These are phyloP conservation scores for Drosophila nannoptera DNA, from an alignment of 1,140 invertebrate genomes.

Conservation along the genomic window DNA sequence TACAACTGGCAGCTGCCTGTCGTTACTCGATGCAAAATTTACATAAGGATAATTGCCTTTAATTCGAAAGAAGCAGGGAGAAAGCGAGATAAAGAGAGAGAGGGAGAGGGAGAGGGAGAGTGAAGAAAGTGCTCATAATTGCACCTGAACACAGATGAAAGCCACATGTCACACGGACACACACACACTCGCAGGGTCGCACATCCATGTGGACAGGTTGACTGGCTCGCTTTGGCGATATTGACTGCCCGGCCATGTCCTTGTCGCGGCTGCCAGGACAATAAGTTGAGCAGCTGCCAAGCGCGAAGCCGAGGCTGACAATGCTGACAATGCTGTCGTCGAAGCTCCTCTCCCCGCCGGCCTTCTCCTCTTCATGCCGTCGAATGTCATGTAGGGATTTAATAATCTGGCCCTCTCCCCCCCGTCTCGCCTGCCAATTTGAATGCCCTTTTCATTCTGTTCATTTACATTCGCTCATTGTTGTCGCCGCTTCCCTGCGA, in stretches of 20 bases:
- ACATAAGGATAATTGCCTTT: conserved; percentile 65
- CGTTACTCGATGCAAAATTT: conserved; percentile 39
- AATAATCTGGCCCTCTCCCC: conserved; percentile 58
- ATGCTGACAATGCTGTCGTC: conserved; percentile 57
- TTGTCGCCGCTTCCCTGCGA: conserved; percentile 15
- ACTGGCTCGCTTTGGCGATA: conserved; percentile 29
- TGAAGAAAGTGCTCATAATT: conserved; percentile 55
- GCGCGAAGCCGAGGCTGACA: conserved; percentile 48
- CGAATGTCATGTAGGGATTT: conserved; percentile 68
- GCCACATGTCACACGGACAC: conserved; percentile 10
- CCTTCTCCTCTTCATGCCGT: conserved; percentile 14
- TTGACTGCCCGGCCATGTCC: conserved; percentile 37
- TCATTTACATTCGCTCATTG: conserved; percentile 64
- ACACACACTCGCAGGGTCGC: conserved; percentile 1
- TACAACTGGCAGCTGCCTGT: conserved; percentile 4
- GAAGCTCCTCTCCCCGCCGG: conserved; percentile 12
- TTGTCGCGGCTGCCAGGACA: conserved; percentile 22
- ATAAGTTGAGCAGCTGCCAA: conserved; percentile 21
- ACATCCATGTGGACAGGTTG: conserved; percentile 8
- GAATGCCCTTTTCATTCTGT: conserved; percentile 51
- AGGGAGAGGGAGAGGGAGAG: conserved; percentile 28
- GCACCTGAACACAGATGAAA: conserved; percentile 16
- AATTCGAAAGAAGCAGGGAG: conserved; percentile 58
- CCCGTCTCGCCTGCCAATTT: conserved; percentile 45
- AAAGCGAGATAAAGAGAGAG: conserved; percentile 35